Percentiles rank a stretch among this genome's conserved stretches.
phyloP scores from a whole-genome alignment of 1,140 invertebrate genomes.

The Watersipora subatra region DNA sequence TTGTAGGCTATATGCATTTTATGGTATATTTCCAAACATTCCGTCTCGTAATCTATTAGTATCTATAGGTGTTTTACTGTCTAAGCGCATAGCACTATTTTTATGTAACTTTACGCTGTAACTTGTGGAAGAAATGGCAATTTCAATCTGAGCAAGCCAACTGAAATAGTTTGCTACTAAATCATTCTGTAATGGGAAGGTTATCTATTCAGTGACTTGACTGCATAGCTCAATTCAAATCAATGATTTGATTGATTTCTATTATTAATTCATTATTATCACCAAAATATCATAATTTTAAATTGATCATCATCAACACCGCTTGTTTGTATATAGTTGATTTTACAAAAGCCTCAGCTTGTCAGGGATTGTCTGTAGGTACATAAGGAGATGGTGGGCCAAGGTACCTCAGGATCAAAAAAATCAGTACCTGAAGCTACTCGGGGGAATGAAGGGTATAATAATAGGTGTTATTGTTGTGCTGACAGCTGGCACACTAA shows the following conservation, averaged over 20 bases:
- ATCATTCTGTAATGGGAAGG: background rate
- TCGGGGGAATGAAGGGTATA: background rate
- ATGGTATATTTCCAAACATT: background rate
- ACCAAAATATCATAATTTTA: background rate
- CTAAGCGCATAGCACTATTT: too few species aligned
- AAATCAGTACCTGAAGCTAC: background rate
- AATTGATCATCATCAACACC: too few species aligned
- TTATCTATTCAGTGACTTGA: background rate
- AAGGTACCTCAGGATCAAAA: background rate
- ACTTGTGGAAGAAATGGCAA: too few species aligned
- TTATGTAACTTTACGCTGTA: too few species aligned
- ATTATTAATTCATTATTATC: background rate
- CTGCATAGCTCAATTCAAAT: background rate
- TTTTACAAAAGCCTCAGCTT: conserved; percentile 23
- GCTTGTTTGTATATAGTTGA: background rate
- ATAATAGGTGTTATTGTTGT: background rate
- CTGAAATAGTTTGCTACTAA: too few species aligned
- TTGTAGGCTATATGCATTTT: too few species aligned
- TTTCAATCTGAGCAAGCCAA: too few species aligned
- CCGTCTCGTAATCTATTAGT: too few species aligned
- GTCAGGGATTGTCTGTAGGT: conserved; percentile 17
- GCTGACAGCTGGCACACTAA: conserved; percentile 8
- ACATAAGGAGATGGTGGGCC: conserved; percentile 4
- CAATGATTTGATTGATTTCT: background rate
- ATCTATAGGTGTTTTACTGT: too few species aligned